phyloP scores from a whole-genome alignment of 2,113 vertebrate species.

The Gymnocephalus cernua region DNA sequence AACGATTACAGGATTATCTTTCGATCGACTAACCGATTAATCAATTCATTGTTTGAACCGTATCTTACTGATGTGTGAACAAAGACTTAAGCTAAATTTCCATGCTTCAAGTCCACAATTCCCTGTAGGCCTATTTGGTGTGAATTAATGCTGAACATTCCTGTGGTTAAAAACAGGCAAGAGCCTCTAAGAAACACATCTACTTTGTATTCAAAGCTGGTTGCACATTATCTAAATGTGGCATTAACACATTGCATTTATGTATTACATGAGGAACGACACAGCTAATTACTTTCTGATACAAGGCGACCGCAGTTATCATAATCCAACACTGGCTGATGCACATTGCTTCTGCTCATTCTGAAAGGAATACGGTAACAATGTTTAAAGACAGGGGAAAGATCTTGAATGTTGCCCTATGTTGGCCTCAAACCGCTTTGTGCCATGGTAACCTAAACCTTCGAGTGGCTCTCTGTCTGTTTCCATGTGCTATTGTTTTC shows the following conservation, averaged over 20 bases:
- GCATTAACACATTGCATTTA: conserved; percentile 10
- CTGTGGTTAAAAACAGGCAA: not conserved
- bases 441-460: conserved; percentile 57
- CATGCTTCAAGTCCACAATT: not conserved
- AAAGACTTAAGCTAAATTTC: not conserved
- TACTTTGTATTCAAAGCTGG: conserved; percentile 36
- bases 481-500: conserved; percentile 40
- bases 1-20: not conserved
- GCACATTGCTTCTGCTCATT: conserved; percentile 14
- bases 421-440: conserved; percentile 30
- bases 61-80: too few species aligned
- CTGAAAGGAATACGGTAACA: conserved; percentile 10
- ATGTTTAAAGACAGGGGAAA: not conserved
- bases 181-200: not conserved
- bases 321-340: conserved; percentile 1
- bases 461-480: conserved; percentile 22
- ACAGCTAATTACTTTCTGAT: conserved; percentile 1
- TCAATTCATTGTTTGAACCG: not conserved
- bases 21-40: not conserved
- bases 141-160: not conserved
- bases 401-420: conserved; percentile 9
- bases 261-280: conserved; percentile 16
- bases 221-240: conserved; percentile 5
- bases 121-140: not conserved
- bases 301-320: not conserved